These are phyloP conservation scores for Pluvianellus socialis DNA, from an alignment of 2,113 vertebrate species.

Conservation along the genomic window DNA sequence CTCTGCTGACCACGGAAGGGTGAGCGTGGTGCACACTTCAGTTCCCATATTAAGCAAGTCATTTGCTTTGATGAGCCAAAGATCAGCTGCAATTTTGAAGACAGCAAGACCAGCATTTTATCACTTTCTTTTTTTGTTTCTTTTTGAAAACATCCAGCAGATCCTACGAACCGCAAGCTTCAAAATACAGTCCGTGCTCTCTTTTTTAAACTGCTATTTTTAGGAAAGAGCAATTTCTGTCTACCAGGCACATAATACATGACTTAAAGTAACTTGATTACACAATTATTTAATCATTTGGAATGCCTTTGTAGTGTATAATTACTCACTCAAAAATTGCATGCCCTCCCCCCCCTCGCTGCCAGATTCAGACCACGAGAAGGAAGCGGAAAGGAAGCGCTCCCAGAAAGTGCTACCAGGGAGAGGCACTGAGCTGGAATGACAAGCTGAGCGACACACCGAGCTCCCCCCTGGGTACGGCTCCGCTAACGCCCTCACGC, in stretches of 20 bases:
- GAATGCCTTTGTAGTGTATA: conserved; percentile 61
- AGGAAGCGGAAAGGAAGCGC: not conserved
- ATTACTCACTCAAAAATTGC: conserved; percentile 42
- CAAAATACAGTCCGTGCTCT: not conserved
- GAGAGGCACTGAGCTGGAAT: not conserved
- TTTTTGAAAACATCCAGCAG: not conserved
- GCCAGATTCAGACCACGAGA: not conserved
- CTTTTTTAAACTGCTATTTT: conserved; percentile 37
- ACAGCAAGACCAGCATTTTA: conserved; percentile 32
- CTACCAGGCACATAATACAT: conserved; percentile 53
- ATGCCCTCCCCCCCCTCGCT: not conserved
- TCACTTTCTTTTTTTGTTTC: not conserved
- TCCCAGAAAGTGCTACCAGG: not conserved
- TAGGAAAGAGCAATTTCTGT: conserved; percentile 57
- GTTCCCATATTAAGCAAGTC: not conserved
- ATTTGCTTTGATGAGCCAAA: conserved; percentile 20
- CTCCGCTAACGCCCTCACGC: rapidly evolving
- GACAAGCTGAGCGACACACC: not conserved
- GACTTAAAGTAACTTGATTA: conserved; percentile 69
- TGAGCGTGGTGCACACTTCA: not conserved
- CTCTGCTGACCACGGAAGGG: not conserved
- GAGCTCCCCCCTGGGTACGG: not conserved
- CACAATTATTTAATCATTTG: conserved; percentile 64
- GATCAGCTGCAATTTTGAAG: conserved; percentile 35
- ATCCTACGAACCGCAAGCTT: not conserved